Percentiles rank a stretch among this genome's conserved stretches.
These are phyloP conservation scores for Cyprinodon brontotheroides DNA, from an alignment of 2,113 vertebrate genomes.

Conservation along the genomic window DNA sequence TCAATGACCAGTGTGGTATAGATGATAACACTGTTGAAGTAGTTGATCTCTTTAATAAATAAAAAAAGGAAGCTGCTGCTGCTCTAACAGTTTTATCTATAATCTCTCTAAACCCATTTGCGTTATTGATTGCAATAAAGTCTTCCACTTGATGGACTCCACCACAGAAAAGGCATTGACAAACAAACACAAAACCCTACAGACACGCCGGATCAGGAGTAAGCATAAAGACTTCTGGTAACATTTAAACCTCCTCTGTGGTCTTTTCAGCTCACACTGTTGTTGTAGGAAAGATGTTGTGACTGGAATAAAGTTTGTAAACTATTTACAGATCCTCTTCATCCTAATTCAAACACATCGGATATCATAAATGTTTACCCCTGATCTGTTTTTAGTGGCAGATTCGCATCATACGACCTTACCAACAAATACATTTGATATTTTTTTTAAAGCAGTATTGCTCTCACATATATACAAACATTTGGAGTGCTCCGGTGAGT, in stretches of 20 bases:
- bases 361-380: constrained; percentile 69
- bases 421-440: constrained; percentile 39
- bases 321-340: constrained; percentile 63
- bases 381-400: constrained; percentile 68
- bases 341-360: constrained; percentile 62
- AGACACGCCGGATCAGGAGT: constrained; percentile 14
- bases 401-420: constrained; percentile 51
- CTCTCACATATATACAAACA: constrained; percentile 50
- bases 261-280: constrained; percentile 40
- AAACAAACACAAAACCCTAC: constrained; percentile 19
- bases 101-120: constrained; percentile 3
- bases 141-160: constrained; percentile 24
- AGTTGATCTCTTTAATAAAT: background rate
- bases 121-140: constrained; percentile 20
- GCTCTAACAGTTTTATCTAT: constrained; percentile 18
- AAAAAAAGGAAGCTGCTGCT: constrained; percentile 18
- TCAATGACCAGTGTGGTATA: background rate
- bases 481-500: constrained; percentile 1
- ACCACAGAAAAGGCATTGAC: constrained; percentile 28
- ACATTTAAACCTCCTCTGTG: constrained; percentile 45
- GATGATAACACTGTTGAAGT: background rate
- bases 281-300: constrained; percentile 41
- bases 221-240: constrained; percentile 42
- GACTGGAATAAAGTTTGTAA: constrained; percentile 50
- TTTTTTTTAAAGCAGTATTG: constrained; percentile 15